Evolutionary conservation across 2,797 vertebrate species (phyloP).

Genomic region (Pipistrellus pygmaeus): DNA sequence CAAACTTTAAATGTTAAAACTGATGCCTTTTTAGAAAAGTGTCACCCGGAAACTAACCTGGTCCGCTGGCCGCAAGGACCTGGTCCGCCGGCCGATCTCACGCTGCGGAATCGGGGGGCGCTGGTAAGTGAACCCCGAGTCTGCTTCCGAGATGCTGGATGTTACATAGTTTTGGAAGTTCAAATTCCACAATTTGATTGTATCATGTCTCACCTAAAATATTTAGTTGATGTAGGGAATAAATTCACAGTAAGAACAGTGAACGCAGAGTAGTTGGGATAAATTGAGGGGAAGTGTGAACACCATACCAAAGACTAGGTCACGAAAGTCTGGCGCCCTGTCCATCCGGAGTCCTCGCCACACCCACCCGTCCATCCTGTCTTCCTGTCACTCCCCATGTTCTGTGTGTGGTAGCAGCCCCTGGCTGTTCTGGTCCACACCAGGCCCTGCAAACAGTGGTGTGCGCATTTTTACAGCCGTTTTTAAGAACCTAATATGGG

Average conservation of each 20-base stretch:
- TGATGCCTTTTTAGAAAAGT: conserved; percentile 41
- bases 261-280: background rate
- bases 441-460: conserved; percentile 82
- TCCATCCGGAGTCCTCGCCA: background rate
- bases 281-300: background rate
- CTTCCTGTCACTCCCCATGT: background rate
- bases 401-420: conserved; percentile 54
- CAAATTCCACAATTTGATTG: background rate
- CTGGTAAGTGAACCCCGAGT: fast-evolving
- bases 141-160: background rate
- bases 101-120: fast-evolving
- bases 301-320: conserved; percentile 84
- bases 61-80: background rate
- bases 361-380: background rate
- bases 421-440: background rate
- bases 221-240: background rate
- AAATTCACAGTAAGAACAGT: background rate
- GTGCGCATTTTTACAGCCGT: conserved; percentile 85
- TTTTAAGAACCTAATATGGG: conserved; percentile 82
- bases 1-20: conserved; percentile 3
- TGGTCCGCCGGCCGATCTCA: fast-evolving
- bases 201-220: background rate
- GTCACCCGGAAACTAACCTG: background rate
- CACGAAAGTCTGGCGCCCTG: background rate
- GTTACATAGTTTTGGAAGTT: background rate